A percentile compares a stretch with the other conserved stretches of the same genome.
These are phyloP conservation scores for Parnassius glacialis DNA, from an alignment of 2,888 invertebrate genomes.

Conservation along the genomic window DNA sequence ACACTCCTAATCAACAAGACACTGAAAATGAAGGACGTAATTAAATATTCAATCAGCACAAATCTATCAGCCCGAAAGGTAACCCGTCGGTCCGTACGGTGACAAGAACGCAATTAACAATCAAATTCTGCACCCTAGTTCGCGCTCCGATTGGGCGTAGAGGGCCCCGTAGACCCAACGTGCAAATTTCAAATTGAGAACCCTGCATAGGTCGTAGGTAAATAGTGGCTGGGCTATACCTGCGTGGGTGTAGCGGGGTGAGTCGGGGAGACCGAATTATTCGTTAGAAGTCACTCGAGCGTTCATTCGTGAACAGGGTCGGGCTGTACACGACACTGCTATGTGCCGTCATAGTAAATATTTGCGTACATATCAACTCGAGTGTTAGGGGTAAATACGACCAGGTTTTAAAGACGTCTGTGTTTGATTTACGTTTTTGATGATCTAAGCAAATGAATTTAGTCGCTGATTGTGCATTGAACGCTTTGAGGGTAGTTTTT, in stretches of 20 bases:
- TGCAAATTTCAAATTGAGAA: slow-evolving; percentile 66
- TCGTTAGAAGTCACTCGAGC: slow-evolving; percentile 74
- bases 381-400: slow-evolving; percentile 50
- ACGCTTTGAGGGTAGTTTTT: slow-evolving; percentile 22
- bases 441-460: slow-evolving; percentile 35
- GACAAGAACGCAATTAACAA: slow-evolving; percentile 76
- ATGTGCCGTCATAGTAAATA: slow-evolving; percentile 70
- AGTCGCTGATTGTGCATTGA: slow-evolving; percentile 13
- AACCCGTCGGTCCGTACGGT: slow-evolving; percentile 34
- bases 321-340: slow-evolving; percentile 63
- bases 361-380: slow-evolving; percentile 74
- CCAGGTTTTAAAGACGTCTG: slow-evolving; percentile 40
- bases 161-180: slow-evolving; percentile 43
- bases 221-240: slow-evolving; percentile 42
- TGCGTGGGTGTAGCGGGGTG: slow-evolving; percentile 41
- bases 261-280: slow-evolving; percentile 43
- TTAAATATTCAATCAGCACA: slow-evolving; percentile 26
- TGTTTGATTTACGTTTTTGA: slow-evolving; percentile 40
- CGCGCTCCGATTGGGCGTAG: slow-evolving; percentile 50
- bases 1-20: not conserved
- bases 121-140: slow-evolving; percentile 41
- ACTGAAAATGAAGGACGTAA: slow-evolving; percentile 1
- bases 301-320: slow-evolving; percentile 73
- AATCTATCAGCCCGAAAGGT: slow-evolving; percentile 29
- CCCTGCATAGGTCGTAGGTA: slow-evolving; percentile 57